Base-by-base conservation (phyloP, 2,888 invertebrate species). In the Eristalis intricaria region DNA sequence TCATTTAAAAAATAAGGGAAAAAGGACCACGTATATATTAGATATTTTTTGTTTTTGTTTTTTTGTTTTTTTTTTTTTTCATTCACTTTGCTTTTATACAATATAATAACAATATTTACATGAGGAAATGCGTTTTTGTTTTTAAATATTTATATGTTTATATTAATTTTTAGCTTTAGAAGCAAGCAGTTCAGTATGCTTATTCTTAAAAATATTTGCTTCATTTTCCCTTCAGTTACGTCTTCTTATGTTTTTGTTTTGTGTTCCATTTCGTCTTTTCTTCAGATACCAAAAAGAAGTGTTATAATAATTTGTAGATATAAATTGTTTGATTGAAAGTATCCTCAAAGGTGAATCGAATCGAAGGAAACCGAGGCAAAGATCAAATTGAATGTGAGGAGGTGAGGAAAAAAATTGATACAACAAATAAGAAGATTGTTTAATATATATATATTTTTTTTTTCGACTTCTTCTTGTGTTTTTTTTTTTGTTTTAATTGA, bases 21-120 rank as follows among this genome's bases (percentile, higher is more conserved):
- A 60, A 82, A 82, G 87, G 87, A 84, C 87, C 84, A 87, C 71
- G 73, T 50, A 84, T 74, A 80, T 64, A 75, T 64, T 79, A 87
- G 79, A 76, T 84, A 70, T 80, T 23, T 26, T 74, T n/a, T 71
- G 56, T 56, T 65, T n/a, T 70, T 66, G 79, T 43, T n/a, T 1
- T n/a, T 19, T 50, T 50, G n/a, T 64, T 56, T 65, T n/a, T 70
- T 66, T 84, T 43, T n/a, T 1, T n/a, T 19, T 50, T 50, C 50
- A 19, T 50, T 50, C 29, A 77, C 15, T 50, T 50, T 19, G 19
- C 19, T 50, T 50, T 87, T 84, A 76, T 76, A 84, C 79, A 77
- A 73, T 87, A 80, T 84, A 68, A 68, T 79, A 87, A 87, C 83
- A 84, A 76, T 83, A 87, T 87, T 83, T 87, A 84, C 84, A 87